Conservation (phyloP, 1,140 invertebrate species). For the Dermatophagoides farinae region DNA sequence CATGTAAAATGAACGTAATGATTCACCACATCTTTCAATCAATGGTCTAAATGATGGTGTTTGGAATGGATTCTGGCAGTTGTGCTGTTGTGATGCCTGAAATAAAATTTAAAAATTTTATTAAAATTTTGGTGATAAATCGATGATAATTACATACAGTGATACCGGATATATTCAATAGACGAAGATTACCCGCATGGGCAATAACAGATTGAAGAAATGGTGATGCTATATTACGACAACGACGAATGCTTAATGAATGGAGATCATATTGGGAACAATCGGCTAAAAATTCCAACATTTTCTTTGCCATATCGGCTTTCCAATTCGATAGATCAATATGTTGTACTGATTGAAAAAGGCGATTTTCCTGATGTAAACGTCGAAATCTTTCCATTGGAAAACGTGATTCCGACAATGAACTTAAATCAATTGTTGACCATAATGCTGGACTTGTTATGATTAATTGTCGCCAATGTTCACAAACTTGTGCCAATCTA, state of each 20-base stretch:
- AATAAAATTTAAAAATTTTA: not conserved
- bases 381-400: not conserved
- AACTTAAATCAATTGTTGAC: slow-evolving; percentile 7
- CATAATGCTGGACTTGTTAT: slow-evolving; percentile 7
- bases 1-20: slow-evolving; percentile 1
- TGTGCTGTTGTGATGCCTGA: not conserved
- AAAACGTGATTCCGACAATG: not conserved
- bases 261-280: not conserved
- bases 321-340: not conserved
- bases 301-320: not conserved
- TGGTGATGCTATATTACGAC: not conserved
- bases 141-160: not conserved
- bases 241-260: not conserved
- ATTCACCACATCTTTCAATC: not conserved
- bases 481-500: slow-evolving; percentile 10
- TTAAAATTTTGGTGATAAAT: not conserved
- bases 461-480: slow-evolving; percentile 10
- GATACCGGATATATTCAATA: slow-evolving; percentile 6
- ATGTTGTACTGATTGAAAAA: not conserved
- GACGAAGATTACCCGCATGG: not conserved
- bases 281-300: not conserved
- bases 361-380: not conserved
- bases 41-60: not conserved
- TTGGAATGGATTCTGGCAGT: slow-evolving; percentile 8
- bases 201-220: not conserved